These are phyloP conservation scores for Pteria penguin DNA, from an alignment of 2,888 invertebrate genomes.

Conservation along the genomic window DNA sequence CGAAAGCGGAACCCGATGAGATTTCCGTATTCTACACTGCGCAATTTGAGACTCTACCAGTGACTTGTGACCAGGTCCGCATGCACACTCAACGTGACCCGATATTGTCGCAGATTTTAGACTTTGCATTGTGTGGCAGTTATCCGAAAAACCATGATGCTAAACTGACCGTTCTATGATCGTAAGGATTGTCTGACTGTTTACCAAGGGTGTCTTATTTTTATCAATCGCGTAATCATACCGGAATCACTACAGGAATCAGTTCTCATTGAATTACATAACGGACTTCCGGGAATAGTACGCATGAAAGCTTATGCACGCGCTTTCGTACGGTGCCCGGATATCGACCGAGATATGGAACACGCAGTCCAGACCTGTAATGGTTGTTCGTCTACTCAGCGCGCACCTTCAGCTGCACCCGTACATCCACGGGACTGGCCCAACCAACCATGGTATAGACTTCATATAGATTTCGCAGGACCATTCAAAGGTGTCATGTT, in stretches of 20 bases:
- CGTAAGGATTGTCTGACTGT: neutral
- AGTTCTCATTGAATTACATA: constrained; percentile 32
- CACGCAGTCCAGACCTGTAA: constrained; percentile 47
- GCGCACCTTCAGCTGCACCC: constrained; percentile 54
- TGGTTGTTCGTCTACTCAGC: no score
- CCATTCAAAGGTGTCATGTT: constrained; percentile 70
- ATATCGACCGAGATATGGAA: constrained; percentile 49
- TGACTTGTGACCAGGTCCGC: no score
- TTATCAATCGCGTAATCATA: constrained; percentile 29
- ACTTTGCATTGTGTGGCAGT: no score
- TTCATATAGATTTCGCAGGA: constrained; percentile 80
- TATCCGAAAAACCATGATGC: no score
- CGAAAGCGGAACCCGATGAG: no score
- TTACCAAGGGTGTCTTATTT: constrained; percentile 35
- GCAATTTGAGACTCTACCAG: no score
- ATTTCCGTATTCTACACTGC: no score
- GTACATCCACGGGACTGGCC: constrained; percentile 69
- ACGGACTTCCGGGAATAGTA: no score
- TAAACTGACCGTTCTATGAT: neutral
- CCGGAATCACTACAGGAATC: constrained; percentile 4
- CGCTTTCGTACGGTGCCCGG: constrained; percentile 67
- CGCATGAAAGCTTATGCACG: constrained; percentile 61
- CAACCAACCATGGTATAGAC: constrained; percentile 72
- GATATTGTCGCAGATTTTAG: no score
- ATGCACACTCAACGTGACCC: no score